A percentile compares a stretch with the other conserved stretches of the same genome.
Evolutionary conservation across 2,797 vertebrate genomes (phyloP).

Genomic region (Sebastes reedi): DNA sequence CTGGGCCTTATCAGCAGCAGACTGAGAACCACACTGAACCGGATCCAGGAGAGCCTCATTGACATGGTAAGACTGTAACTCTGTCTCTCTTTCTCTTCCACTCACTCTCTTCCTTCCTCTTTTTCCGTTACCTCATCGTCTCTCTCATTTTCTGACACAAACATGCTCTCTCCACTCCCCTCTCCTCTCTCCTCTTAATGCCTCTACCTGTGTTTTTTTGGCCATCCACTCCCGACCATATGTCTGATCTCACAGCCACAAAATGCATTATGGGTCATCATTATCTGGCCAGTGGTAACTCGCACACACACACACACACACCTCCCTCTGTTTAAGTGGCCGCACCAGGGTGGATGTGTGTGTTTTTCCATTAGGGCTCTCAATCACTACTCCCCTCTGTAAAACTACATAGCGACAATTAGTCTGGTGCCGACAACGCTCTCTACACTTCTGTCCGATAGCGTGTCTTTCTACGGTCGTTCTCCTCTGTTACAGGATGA

Average conservation of each 20-base stretch:
- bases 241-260: constrained; percentile 21
- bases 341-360: constrained; percentile 22
- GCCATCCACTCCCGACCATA: constrained; percentile 6
- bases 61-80: constrained; percentile 87
- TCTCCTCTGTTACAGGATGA: constrained; percentile 12
- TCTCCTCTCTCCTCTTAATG: constrained; percentile 33
- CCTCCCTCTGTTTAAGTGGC: constrained; percentile 40
- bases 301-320: constrained; percentile 9
- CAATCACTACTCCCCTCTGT: constrained; percentile 36
- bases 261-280: constrained; percentile 74
- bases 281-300: constrained; percentile 62
- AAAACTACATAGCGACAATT: constrained; percentile 56
- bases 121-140: constrained; percentile 24
- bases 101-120: background rate
- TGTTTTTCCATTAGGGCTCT: constrained; percentile 73
- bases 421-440: constrained; percentile 23
- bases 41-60: constrained; percentile 98
- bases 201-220: constrained; percentile 19
- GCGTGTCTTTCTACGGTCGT: background rate
- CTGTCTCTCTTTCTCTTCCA: constrained; percentile 1
- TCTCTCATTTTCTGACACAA: constrained; percentile 50
- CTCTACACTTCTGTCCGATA: constrained; percentile 3
- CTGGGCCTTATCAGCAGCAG: constrained; percentile 97
- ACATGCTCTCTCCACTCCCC: constrained; percentile 5
- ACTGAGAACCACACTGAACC: constrained; percentile 94